Base-by-base conservation (phyloP, 2,888 invertebrate genomes). In the Eudasyphora cyanicolor region DNA sequence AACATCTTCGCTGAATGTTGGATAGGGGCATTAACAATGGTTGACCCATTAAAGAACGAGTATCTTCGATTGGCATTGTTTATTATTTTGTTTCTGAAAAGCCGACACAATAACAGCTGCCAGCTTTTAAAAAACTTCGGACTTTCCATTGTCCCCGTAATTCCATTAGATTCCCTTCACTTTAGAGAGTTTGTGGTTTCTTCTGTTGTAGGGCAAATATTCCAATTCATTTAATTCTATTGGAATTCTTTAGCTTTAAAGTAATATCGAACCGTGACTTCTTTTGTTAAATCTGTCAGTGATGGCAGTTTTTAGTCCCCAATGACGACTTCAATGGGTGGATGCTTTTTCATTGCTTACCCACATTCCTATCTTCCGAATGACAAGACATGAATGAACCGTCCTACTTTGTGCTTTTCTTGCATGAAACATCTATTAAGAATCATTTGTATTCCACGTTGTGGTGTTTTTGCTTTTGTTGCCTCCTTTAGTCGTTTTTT, bases 181-280 rank as follows among this genome's bases (percentile, higher is more conserved):
- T 27, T 27, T 27, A n/a, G n/a, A n/a, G n/a, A n/a, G 27, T 27
- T n/a, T 17, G 2, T 57, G 3, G 24, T 57, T 57, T 12, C 12
- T 38, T 38, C 12, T 14, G 38, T 2, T 12, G 12, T 12, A 4
- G 12, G 1, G n/a, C 38, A 14, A n/a, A 24, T 42, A 64, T 64
- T 60, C 27, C 60, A 60, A n/a, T 38, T 67, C 67, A 67, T 67
- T 21, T n/a, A 21, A 67, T 21, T 64, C 8, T 21, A 67, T 42
- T 67, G 17, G 14, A 38, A 67, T 67, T 38, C 42, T 4, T 67
- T 21, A 12, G 35, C 14, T 67, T 67, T 24, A 42, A 67, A 67
- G 10, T 67, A 67, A 67, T 42, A 67, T 42, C 19, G 0, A 38
- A 67, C 24, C 67, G 10, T 42, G 21, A 42, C 24, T 67, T 67